Percentiles rank a stretch among this genome's conserved stretches.
phyloP scores from a whole-genome alignment of 2,888 invertebrate species.

The Gryllus longicercus region DNA sequence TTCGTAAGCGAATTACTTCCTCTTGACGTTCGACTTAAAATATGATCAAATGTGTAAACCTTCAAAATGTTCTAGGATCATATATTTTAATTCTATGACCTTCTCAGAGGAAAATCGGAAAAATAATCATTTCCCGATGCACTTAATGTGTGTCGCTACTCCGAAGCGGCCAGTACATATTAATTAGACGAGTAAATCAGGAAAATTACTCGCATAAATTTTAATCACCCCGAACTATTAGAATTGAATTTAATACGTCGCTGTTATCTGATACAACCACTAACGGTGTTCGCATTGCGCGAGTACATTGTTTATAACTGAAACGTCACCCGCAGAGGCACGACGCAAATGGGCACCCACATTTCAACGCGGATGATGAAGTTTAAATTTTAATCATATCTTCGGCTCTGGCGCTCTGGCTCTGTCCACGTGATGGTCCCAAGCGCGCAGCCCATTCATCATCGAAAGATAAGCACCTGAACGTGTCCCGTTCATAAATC shows the following conservation, averaged over 20 bases:
- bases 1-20: too few relatives aligned
- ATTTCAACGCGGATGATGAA: conserved; percentile 3
- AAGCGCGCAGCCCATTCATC: neutral
- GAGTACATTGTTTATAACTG: neutral
- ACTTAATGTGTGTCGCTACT: too few relatives aligned
- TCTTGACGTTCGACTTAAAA: too few relatives aligned
- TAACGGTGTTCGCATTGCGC: neutral
- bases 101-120: too few relatives aligned
- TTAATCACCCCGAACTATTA: neutral
- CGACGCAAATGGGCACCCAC: neutral
- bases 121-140: too few relatives aligned
- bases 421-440: neutral
- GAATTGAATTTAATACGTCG: neutral
- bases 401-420: neutral
- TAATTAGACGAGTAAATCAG: neutral
- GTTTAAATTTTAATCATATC: conserved; percentile 1
- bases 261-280: neutral
- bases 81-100: too few relatives aligned
- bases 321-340: neutral
- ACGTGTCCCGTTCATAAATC: neutral
- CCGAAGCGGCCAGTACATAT: neutral
- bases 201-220: neutral
- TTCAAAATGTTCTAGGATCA: too few relatives aligned
- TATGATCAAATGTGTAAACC: too few relatives aligned
- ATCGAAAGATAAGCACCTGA: neutral